Evolutionary conservation across 1,140 invertebrate species (phyloP), one percentile per base, ranked within the genome.

Genomic region (Idris sp.): DNA sequence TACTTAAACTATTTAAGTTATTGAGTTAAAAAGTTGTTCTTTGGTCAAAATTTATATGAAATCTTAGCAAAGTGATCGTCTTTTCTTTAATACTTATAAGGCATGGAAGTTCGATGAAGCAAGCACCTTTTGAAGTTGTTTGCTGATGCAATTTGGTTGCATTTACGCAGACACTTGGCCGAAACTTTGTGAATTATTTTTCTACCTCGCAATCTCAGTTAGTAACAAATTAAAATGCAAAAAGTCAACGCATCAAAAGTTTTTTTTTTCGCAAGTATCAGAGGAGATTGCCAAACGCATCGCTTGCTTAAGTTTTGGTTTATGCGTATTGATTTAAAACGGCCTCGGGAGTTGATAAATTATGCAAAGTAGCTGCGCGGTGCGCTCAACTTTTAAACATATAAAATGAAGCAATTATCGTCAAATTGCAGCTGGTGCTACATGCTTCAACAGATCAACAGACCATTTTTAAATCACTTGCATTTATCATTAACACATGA

Each of bases 351-450:
- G 43, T 43, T 43, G 13, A 51, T 68, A 68, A 51, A 68, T 68
- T 68, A 59, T 68, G 64, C 53, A 71, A 56, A 61, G 33, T 38
- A 49, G n/a, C 46, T 8, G 19, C n/a, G 40, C 41, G 25, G 16
- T 53, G 54, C 38, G 38, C 46, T 56, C 31, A 19, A 33, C 48
- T 56, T 43, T 72, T 56, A n/a, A n/a, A 49, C 26, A 43, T 62
- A 72, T 58, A 35, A 51, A 72, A 72, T 62, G 43, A 72, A 62
- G 58, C 49, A 62, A 72, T 72, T 72, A 72, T 56, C 58, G 68
- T 54, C 48, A 61, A 71, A 71, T 71, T 61, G 56, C 67, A 71
- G 38, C 69, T 59, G 59, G 58, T 73, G 58, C 59, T 56, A 43
- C 62, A 71, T 62, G 67, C 40, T 40, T 54, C 41, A n/a, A 13